Percentiles rank a stretch among this genome's conserved stretches.
These are phyloP conservation scores for Urosaurus nigricauda DNA, from an alignment of 2,797 vertebrate genomes.

Conservation along the genomic window DNA sequence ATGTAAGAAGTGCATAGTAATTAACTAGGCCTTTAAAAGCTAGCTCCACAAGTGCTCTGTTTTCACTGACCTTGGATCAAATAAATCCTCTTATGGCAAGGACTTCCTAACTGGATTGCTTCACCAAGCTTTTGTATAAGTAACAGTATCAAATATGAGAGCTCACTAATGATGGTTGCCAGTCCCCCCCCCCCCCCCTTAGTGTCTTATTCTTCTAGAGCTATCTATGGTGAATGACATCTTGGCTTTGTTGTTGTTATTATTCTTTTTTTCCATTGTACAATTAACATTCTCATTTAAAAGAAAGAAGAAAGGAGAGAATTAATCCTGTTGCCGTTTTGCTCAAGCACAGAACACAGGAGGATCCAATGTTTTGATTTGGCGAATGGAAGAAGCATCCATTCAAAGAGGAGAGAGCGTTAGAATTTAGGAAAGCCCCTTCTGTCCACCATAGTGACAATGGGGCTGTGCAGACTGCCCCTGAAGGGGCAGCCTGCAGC, in stretches of 20 bases:
- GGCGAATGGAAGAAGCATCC: background rate
- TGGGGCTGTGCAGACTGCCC: too few species aligned
- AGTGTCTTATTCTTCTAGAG: constrained; percentile 10
- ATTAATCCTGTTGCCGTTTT: background rate
- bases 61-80: constrained; percentile 46
- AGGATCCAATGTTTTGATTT: background rate
- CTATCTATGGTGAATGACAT: background rate
- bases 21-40: constrained; percentile 45
- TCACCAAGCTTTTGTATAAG: constrained; percentile 27
- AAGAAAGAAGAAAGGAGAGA: too few species aligned
- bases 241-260: background rate
- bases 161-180: constrained; percentile 15
- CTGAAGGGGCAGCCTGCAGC: too few species aligned
- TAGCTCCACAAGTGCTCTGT: constrained; percentile 45
- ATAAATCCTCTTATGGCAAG: constrained; percentile 41
- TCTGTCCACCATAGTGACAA: background rate
- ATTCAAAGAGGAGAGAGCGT: background rate
- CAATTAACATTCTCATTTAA: background rate
- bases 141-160: constrained; percentile 8
- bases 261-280: background rate
- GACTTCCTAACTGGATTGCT: background rate
- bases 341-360: background rate
- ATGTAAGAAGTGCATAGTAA: constrained; percentile 26
- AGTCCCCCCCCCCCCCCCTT: background rate
- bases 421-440: background rate